These are phyloP conservation scores for Biston stratarius DNA, from an alignment of 2,888 invertebrate genomes.

Conservation along the genomic window DNA sequence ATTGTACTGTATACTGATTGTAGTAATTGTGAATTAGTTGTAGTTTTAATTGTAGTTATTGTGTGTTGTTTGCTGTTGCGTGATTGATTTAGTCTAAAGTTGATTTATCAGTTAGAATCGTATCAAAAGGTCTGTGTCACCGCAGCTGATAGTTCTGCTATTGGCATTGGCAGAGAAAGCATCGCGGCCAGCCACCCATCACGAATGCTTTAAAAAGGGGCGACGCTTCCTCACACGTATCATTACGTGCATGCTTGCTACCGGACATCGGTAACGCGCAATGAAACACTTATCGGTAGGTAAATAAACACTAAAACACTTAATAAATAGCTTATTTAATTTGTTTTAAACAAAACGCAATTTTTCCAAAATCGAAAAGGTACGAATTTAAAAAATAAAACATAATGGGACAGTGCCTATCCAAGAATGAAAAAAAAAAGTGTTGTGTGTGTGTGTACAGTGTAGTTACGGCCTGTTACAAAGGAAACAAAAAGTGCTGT, in stretches of 20 bases:
- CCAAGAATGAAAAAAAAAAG: too few species aligned
- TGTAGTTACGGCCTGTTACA: background rate
- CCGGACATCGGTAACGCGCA: slow-evolving; percentile 71
- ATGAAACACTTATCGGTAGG: slow-evolving; percentile 84
- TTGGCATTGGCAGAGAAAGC: slow-evolving; percentile 78
- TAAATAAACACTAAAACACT: slow-evolving; percentile 36
- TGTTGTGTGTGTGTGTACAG: slow-evolving; percentile 19
- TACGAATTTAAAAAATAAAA: background rate
- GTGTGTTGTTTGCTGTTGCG: slow-evolving; percentile 10
- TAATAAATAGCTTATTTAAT: too few species aligned
- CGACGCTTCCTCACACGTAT: slow-evolving; percentile 70
- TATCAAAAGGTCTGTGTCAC: slow-evolving; percentile 16
- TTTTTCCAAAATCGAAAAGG: slow-evolving; percentile 30
- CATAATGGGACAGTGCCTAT: too few species aligned
- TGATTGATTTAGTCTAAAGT: slow-evolving; percentile 16
- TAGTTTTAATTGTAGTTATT: too few species aligned
- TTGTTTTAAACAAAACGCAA: slow-evolving; percentile 49
- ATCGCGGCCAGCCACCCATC: slow-evolving; percentile 68
- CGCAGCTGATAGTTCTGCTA: slow-evolving; percentile 33
- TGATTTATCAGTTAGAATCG: slow-evolving; percentile 13
- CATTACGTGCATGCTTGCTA: slow-evolving; percentile 75
- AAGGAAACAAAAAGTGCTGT: slow-evolving; percentile 1
- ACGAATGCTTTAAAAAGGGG: slow-evolving; percentile 81
- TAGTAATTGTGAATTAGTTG: too few species aligned
- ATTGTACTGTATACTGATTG: too few species aligned